phyloP scores from a whole-genome alignment of 2,797 vertebrate genomes.

The Scolopax rusticola region DNA sequence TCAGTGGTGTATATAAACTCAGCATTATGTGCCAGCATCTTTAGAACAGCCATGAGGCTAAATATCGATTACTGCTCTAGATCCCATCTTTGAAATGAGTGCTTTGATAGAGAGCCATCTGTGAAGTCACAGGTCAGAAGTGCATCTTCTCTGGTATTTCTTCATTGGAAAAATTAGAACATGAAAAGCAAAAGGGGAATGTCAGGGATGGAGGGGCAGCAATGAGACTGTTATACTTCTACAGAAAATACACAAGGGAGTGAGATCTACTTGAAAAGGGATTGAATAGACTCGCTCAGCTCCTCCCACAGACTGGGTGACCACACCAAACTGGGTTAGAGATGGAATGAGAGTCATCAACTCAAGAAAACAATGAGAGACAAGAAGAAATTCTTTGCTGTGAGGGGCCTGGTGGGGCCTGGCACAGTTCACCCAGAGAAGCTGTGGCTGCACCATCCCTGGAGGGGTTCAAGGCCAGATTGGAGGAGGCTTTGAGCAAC shows the following conservation, averaged over 20 bases:
- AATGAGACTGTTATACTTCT: not conserved
- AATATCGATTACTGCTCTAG: not conserved
- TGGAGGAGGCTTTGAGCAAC: too few relatives aligned
- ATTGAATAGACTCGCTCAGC: not conserved
- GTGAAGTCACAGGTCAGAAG: not conserved
- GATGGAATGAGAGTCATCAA: not conserved
- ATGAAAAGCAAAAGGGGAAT: not conserved
- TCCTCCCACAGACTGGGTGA: not conserved
- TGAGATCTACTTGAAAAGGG: not conserved
- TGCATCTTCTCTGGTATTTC: not conserved
- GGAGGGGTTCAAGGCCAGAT: too few relatives aligned
- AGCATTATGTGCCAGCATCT: not conserved
- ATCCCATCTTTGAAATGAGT: not conserved
- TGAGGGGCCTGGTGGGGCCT: too few relatives aligned
- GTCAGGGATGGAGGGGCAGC: not conserved
- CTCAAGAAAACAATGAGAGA: not conserved
- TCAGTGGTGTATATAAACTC: not conserved
- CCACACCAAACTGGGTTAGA: not conserved
- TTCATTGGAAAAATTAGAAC: not conserved
- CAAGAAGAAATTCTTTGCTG: too few relatives aligned
- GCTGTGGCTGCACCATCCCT: too few relatives aligned
- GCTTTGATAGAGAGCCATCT: not conserved
- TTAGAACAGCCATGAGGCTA: fast-evolving
- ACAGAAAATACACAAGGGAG: not conserved
- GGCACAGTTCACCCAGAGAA: too few relatives aligned